Conservation (phyloP, 1,140 invertebrate genomes). For the Penaeus vannamei region DNA sequence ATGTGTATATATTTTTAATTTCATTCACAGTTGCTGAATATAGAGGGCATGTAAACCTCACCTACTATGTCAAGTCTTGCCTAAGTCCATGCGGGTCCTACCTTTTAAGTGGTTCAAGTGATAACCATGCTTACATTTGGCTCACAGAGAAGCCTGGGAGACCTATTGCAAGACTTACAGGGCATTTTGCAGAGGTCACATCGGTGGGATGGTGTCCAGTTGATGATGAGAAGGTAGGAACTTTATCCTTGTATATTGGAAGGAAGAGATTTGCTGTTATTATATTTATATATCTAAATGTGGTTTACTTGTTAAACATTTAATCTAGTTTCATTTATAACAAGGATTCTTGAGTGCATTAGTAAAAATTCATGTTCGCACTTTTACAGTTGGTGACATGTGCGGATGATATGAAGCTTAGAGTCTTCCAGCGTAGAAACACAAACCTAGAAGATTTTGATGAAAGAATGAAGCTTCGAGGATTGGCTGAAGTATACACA, state of each 20-base stretch:
- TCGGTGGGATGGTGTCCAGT: constrained; percentile 83
- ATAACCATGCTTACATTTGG: constrained; percentile 89
- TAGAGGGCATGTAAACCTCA: constrained; percentile 81
- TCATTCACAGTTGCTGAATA: constrained; percentile 70
- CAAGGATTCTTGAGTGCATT: too few relatives aligned
- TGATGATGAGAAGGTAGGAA: constrained; percentile 74
- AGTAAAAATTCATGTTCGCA: not conserved
- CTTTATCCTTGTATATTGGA: not conserved
- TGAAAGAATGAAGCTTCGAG: constrained; percentile 44
- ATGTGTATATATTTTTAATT: not conserved
- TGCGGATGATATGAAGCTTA: constrained; percentile 57
- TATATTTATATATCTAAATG: too few relatives aligned
- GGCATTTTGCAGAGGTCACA: constrained; percentile 87
- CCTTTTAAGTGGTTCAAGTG: constrained; percentile 86
- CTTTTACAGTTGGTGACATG: constrained; percentile 53
- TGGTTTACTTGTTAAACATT: not conserved
- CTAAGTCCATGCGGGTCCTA: constrained; percentile 85
- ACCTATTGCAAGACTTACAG: constrained; percentile 80
- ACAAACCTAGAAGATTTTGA: constrained; percentile 51
- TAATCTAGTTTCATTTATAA: not conserved
- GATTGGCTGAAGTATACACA: constrained; percentile 40
- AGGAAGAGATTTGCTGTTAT: too few relatives aligned
- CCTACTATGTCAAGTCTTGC: constrained; percentile 87
- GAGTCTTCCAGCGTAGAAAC: constrained; percentile 49
- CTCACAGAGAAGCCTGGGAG: constrained; percentile 77